A percentile compares a stretch with the other conserved stretches of the same genome.
Evolutionary conservation across 2,113 vertebrate species (phyloP).

Genomic region (Hippocampus comes): DNA sequence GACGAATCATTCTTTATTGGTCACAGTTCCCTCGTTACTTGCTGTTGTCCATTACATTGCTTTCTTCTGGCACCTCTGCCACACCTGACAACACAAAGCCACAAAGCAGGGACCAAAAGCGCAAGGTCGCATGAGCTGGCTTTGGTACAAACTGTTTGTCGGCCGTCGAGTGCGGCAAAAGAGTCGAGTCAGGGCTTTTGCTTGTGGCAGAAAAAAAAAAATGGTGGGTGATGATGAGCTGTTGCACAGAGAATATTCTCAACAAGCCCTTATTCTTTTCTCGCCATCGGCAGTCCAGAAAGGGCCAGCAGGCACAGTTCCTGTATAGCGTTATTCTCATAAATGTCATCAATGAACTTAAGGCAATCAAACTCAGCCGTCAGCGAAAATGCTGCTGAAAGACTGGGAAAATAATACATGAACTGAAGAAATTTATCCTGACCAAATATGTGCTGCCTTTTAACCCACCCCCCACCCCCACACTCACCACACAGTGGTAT

Average conservation of each 20-base stretch:
- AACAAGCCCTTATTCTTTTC: slow-evolving; percentile 47
- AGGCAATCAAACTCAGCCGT: slow-evolving; percentile 63
- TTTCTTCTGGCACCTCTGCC: slow-evolving; percentile 45
- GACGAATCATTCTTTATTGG: slow-evolving; percentile 53
- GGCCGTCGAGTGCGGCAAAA: slow-evolving; percentile 38
- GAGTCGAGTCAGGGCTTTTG: slow-evolving; percentile 31
- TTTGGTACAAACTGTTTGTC: slow-evolving; percentile 69
- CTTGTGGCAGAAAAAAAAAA: neutral
- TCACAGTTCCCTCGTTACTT: slow-evolving; percentile 55
- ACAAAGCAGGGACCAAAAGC: slow-evolving; percentile 53
- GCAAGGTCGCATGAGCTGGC: slow-evolving; percentile 60
- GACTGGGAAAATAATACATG: slow-evolving; percentile 13
- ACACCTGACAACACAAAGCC: slow-evolving; percentile 34
- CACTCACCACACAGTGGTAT: slow-evolving; percentile 12
- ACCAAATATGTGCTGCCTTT: slow-evolving; percentile 15
- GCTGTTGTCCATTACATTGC: slow-evolving; percentile 42
- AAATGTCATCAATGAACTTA: slow-evolving; percentile 60
- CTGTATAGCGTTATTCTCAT: slow-evolving; percentile 37
- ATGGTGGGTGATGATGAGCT: slow-evolving; percentile 27
- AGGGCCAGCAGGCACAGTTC: slow-evolving; percentile 61
- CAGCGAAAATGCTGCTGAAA: slow-evolving; percentile 35
- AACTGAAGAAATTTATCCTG: slow-evolving; percentile 8
- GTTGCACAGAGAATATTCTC: slow-evolving; percentile 22
- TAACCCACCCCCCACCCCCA: slow-evolving; percentile 19
- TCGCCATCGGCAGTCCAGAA: slow-evolving; percentile 30